Evolutionary conservation across 2,113 vertebrate genomes (phyloP).

Genomic region (Sphyrna mokarran): DNA sequence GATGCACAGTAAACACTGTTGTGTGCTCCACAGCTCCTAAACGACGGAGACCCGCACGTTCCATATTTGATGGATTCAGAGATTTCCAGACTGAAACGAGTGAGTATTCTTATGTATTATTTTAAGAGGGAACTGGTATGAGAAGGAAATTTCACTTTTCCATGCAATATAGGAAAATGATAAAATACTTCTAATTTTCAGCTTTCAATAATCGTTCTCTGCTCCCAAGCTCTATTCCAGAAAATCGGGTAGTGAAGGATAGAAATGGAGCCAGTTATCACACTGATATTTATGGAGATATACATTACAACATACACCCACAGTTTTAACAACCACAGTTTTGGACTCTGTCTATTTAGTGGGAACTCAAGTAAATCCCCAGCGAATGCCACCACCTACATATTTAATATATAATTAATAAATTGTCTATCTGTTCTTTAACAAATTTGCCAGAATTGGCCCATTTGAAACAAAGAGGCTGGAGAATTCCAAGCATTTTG

Average conservation of each 20-base stretch:
- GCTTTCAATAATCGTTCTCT: too few relatives aligned
- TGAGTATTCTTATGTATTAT: constrained; percentile 54
- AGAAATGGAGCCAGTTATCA: neutral
- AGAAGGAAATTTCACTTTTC: neutral
- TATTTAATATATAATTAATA: neutral
- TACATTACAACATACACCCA: neutral
- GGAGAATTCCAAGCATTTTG: neutral
- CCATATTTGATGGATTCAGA: constrained; percentile 97
- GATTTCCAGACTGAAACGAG: constrained; percentile 99
- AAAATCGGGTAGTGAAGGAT: neutral
- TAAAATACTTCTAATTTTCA: neutral
- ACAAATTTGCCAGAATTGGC: neutral
- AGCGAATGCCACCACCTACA: neutral
- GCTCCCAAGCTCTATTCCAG: neutral
- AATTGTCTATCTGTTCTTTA: neutral
- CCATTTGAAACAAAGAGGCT: neutral
- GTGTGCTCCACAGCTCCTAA: constrained; percentile 73
- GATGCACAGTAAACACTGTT: neutral
- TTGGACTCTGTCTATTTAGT: neutral
- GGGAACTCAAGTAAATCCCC: neutral
- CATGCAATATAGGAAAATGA: neutral
- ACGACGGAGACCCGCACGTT: constrained; percentile 86
- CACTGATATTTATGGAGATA: neutral
- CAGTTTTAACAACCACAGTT: neutral
- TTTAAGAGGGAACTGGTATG: neutral